Percentiles rank a stretch among this genome's conserved stretches.
phyloP scores from a whole-genome alignment of 1,140 invertebrate genomes.

The Diabrotica virgifera region DNA sequence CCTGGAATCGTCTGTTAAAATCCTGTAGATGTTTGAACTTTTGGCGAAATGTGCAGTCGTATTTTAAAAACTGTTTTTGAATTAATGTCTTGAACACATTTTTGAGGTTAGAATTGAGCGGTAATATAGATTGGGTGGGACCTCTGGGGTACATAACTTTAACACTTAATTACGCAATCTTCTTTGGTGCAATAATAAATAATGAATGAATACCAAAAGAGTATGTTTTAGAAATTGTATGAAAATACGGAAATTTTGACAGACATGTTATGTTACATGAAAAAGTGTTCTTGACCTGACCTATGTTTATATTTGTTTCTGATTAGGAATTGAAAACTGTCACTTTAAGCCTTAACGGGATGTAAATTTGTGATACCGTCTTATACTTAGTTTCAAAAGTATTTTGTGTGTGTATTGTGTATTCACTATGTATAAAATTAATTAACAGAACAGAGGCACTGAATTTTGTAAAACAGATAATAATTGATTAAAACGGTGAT shows the following conservation, averaged over 20 bases:
- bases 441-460: too few relatives aligned
- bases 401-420: too few relatives aligned
- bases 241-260: conserved; percentile 29
- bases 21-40: conserved; percentile 22
- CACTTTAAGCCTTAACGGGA: too few relatives aligned
- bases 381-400: too few relatives aligned
- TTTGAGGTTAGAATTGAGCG: conserved; percentile 34
- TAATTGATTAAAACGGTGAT: too few relatives aligned
- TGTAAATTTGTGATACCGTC: too few relatives aligned
- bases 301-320: too few relatives aligned
- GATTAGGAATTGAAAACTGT: too few relatives aligned
- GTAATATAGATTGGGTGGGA: conserved; percentile 26
- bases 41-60: conserved; percentile 20
- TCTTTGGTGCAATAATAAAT: background rate
- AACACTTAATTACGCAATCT: conserved; percentile 6
- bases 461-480: too few relatives aligned
- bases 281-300: too few relatives aligned
- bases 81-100: conserved; percentile 20
- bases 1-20: conserved; percentile 20
- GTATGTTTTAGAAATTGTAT: conserved; percentile 7
- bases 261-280: conserved; percentile 1
- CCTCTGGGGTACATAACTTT: conserved; percentile 26
- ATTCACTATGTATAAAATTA: too few relatives aligned
- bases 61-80: conserved; percentile 15
- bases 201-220: conserved; percentile 13